A percentile compares a stretch with the other conserved stretches of the same genome.
Evolutionary conservation across 2,797 vertebrate genomes (phyloP).

Genomic region (Pipistrellus kuhlii): DNA sequence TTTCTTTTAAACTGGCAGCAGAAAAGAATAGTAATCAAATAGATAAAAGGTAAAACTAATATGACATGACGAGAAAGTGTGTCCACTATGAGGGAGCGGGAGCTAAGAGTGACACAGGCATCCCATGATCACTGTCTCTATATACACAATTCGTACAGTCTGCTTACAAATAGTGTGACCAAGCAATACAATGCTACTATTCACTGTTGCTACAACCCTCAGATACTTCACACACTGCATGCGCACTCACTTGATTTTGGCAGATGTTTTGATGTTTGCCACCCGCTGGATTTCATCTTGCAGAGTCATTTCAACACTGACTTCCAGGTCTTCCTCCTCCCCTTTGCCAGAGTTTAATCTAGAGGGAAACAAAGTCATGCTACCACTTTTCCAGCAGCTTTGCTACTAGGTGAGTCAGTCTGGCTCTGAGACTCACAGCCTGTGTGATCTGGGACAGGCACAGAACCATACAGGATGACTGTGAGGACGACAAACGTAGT

Average conservation of each 20-base stretch:
- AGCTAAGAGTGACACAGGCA: too few relatives aligned
- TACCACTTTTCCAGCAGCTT: background rate
- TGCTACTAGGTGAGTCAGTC: background rate
- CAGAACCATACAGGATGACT: background rate
- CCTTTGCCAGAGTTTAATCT: conserved; percentile 88
- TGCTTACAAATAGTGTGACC: background rate
- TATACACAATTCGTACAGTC: background rate
- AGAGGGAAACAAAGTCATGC: background rate
- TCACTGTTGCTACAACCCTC: background rate
- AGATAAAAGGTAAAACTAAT: background rate
- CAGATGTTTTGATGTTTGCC: conserved; percentile 92
- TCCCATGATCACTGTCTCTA: background rate
- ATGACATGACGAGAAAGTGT: background rate
- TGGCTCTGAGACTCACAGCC: background rate
- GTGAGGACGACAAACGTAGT: background rate
- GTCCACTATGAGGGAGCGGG: background rate
- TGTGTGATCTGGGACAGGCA: background rate
- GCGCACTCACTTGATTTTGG: conserved; percentile 95
- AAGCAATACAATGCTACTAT: background rate
- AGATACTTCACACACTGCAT: background rate
- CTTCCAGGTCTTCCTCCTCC: conserved; percentile 86
- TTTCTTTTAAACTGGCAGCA: background rate
- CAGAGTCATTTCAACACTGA: conserved; percentile 82
- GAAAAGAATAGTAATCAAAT: background rate
- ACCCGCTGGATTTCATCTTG: conserved; percentile 93